phyloP scores from a whole-genome alignment of 2,113 vertebrate genomes.

The Cacatua alba region DNA sequence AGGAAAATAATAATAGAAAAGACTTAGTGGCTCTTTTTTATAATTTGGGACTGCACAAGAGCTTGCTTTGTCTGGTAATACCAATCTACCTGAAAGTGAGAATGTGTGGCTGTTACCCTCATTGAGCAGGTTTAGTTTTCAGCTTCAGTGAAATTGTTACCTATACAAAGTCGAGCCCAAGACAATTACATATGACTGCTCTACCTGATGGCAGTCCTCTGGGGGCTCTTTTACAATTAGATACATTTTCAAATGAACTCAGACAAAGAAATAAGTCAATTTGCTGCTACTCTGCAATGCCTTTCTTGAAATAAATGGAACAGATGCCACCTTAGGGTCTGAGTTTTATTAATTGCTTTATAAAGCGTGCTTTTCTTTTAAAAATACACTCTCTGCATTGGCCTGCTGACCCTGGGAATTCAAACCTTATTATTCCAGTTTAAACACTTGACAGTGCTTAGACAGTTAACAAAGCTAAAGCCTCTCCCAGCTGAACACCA shows the following conservation, averaged over 20 bases:
- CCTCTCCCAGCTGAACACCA: slow-evolving; percentile 23
- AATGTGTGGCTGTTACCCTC: not conserved
- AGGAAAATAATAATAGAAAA: not conserved
- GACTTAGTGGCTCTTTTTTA: not conserved
- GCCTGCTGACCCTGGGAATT: slow-evolving; percentile 43
- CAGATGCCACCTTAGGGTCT: slow-evolving; percentile 14
- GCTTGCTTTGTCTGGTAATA: not conserved
- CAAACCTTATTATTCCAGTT: slow-evolving; percentile 48
- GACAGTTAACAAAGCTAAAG: slow-evolving; percentile 34
- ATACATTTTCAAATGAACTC: not conserved
- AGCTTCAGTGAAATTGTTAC: not conserved
- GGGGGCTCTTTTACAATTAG: not conserved
- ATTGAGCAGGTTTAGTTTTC: not conserved
- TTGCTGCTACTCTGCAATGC: not conserved
- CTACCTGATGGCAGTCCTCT: not conserved
- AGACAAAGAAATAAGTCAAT: slow-evolving; percentile 14
- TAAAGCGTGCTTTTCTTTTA: slow-evolving; percentile 13
- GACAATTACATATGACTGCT: not conserved
- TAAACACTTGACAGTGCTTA: slow-evolving; percentile 30
- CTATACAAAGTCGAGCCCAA: not conserved
- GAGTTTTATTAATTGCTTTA: slow-evolving; percentile 34
- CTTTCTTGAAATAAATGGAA: slow-evolving; percentile 19
- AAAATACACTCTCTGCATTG: slow-evolving; percentile 6
- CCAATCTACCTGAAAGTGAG: not conserved
- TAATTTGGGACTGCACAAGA: not conserved